Conservation (phyloP, 2,113 vertebrate genomes). For the Mionectes macconnelli region DNA sequence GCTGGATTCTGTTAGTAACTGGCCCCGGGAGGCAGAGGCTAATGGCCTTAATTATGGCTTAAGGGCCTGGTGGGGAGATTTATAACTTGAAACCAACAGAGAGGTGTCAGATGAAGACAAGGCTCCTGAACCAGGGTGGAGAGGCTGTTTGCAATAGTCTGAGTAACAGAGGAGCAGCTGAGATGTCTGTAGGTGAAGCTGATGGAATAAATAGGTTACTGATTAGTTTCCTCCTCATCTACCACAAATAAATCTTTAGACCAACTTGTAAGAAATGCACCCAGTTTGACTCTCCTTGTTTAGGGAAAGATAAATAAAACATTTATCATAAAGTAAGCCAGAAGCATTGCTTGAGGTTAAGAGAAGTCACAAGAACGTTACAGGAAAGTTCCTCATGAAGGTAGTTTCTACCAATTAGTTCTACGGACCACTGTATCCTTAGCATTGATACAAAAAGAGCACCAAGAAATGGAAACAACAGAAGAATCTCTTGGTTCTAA, state of each 20-base stretch:
- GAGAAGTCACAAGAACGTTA: not conserved
- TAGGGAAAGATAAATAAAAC: not conserved
- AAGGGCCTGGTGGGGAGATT: not conserved
- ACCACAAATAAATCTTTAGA: not conserved
- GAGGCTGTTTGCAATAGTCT: not conserved
- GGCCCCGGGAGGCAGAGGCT: not conserved
- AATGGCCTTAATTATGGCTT: slow-evolving; percentile 22
- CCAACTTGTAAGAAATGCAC: not conserved
- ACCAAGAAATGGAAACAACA: not conserved
- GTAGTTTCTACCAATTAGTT: not conserved
- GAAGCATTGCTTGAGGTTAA: not conserved
- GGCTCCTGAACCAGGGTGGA: not conserved
- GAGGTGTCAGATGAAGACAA: not conserved
- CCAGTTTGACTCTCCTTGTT: not conserved
- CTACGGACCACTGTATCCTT: not conserved
- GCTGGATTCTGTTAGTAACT: not conserved
- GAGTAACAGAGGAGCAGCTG: not conserved
- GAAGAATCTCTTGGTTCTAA: not conserved
- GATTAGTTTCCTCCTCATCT: not conserved
- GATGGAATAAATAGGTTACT: not conserved
- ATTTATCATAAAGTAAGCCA: not conserved
- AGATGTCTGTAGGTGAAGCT: not conserved
- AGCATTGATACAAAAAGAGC: not conserved
- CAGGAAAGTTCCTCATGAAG: not conserved
- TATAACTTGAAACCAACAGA: not conserved